Percentiles rank a stretch among this genome's conserved stretches.
phyloP scores from a whole-genome alignment of 2,113 vertebrate genomes.

The Tragelaphus strepsiceros region DNA sequence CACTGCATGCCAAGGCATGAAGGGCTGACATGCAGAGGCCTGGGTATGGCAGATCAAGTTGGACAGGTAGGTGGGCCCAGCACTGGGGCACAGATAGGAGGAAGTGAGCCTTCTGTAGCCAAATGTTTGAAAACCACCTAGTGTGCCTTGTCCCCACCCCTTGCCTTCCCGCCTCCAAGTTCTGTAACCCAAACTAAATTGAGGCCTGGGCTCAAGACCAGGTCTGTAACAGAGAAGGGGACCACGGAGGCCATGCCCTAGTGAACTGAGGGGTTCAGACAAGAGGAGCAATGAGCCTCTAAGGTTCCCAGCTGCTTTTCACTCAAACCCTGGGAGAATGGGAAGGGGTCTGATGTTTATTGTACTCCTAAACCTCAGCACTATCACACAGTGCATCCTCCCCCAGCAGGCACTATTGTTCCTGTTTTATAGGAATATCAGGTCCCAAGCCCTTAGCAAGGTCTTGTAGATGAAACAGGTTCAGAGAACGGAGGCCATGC shows the following conservation, averaged over 20 bases:
- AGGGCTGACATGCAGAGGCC: not conserved
- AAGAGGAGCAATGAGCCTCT: not conserved
- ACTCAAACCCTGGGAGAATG: not conserved
- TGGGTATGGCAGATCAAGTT: not conserved
- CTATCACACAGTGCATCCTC: not conserved
- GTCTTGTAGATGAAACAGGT: not conserved
- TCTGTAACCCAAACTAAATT: not conserved
- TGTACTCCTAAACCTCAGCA: not conserved
- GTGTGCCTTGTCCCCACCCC: not conserved
- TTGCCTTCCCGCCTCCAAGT: not conserved
- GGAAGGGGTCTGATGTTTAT: not conserved
- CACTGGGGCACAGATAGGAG: not conserved
- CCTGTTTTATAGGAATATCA: not conserved
- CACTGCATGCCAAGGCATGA: not conserved
- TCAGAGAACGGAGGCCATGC: not conserved
- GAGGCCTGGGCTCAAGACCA: not conserved
- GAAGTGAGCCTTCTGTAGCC: not conserved
- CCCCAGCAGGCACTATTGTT: not conserved
- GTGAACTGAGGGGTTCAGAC: not conserved
- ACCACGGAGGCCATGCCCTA: not conserved
- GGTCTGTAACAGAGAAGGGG: not conserved
- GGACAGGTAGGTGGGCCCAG: not conserved
- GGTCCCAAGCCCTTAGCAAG: not conserved
- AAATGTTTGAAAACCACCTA: not conserved
- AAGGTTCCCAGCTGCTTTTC: not conserved